Evolutionary conservation across 2,888 invertebrate species (phyloP).

Genomic region (Boloria euphrosyne): DNA sequence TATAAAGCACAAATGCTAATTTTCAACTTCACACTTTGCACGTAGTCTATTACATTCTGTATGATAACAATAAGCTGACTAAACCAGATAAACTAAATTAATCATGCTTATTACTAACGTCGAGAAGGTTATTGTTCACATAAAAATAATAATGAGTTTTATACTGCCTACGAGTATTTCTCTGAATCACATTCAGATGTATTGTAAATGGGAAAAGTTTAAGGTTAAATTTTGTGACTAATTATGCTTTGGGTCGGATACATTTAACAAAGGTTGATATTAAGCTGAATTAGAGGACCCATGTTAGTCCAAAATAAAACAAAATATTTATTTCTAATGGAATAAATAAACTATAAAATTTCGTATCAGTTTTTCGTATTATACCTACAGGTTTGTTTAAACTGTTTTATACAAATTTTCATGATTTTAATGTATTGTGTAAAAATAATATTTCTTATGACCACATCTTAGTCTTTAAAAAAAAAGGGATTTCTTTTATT

Average conservation of each 20-base stretch:
- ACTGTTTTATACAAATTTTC: too few species aligned
- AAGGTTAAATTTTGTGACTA: constrained; percentile 13
- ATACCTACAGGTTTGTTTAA: too few species aligned
- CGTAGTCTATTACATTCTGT: too few species aligned
- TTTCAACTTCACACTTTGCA: too few species aligned
- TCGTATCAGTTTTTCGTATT: too few species aligned
- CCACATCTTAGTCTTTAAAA: too few species aligned
- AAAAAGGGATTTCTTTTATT: too few species aligned
- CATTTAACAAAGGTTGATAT: not conserved
- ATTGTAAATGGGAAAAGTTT: constrained; percentile 8
- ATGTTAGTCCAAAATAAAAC: not conserved
- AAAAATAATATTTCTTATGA: too few species aligned
- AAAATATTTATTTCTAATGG: not conserved
- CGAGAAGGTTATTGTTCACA: not conserved
- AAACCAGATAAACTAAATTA: constrained; percentile 13
- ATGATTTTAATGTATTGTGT: too few species aligned
- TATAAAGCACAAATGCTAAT: too few species aligned
- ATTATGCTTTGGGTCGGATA: constrained; percentile 1
- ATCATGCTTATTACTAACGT: not conserved
- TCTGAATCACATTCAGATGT: constrained; percentile 2
- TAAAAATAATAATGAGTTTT: constrained; percentile 3
- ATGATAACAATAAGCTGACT: not conserved
- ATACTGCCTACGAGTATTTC: not conserved
- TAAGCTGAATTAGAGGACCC: not conserved
- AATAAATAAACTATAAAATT: not conserved